Conservation (phyloP, 2,888 invertebrate genomes). For the Cataglyphis livida region DNA sequence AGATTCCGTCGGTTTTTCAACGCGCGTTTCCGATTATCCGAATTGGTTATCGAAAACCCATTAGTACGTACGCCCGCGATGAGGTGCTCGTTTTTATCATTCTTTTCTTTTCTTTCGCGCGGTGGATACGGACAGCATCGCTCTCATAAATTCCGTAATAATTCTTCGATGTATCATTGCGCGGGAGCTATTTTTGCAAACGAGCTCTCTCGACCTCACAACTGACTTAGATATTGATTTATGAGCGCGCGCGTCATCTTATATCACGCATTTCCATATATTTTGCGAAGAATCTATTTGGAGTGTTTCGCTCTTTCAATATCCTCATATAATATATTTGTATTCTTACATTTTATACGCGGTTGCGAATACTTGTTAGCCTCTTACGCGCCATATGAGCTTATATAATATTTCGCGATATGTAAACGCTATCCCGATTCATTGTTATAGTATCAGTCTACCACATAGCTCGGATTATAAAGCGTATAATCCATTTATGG, state of each 20-base stretch:
- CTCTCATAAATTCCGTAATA: conserved; percentile 50
- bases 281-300: neutral
- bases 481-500: conserved; percentile 39
- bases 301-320: conserved; percentile 9
- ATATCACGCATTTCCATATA: neutral
- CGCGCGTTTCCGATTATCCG: conserved; percentile 43
- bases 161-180: conserved; percentile 47
- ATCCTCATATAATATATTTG: neutral
- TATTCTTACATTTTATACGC: neutral
- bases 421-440: conserved; percentile 29
- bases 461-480: conserved; percentile 29
- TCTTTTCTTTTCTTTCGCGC: neutral
- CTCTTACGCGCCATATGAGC: neutral
- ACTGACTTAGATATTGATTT: conserved; percentile 39
- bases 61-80: conserved; percentile 46
- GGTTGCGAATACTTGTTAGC: conserved; percentile 12
- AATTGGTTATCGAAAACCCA: conserved; percentile 53
- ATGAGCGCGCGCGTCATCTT: conserved; percentile 30
- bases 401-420: conserved; percentile 38
- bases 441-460: neutral
- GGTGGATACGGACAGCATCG: conserved; percentile 12
- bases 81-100: conserved; percentile 29
- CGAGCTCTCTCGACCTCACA: conserved; percentile 24
- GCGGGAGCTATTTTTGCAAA: conserved; percentile 18
- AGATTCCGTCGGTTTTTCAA: conserved; percentile 48